These are phyloP conservation scores for Xestoiulus laeticollis DNA, from an alignment of 2,888 invertebrate genomes.

Conservation along the genomic window DNA sequence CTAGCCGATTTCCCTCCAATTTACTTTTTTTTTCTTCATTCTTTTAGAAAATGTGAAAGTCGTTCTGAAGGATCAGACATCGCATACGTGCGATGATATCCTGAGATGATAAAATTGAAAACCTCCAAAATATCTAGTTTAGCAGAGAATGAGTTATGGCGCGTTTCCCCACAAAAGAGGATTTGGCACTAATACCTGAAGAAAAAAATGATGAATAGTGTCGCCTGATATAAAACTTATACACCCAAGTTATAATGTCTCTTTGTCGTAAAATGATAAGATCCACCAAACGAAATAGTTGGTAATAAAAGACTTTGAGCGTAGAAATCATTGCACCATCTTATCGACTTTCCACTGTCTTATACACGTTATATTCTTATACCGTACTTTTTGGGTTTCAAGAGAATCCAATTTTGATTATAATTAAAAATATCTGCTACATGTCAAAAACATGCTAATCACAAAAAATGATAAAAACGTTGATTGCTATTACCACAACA, in stretches of 20 bases:
- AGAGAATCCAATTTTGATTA: too few relatives aligned
- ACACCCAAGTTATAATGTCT: not conserved
- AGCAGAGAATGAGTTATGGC: constrained; percentile 13
- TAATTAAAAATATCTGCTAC: too few relatives aligned
- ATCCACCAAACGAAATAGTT: not conserved
- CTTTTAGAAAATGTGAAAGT: not conserved
- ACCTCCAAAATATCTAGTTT: not conserved
- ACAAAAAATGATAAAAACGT: too few relatives aligned
- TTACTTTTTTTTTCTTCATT: not conserved
- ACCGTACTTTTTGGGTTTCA: too few relatives aligned
- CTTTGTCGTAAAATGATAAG: constrained; percentile 13
- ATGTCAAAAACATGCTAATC: too few relatives aligned
- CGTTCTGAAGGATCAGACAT: not conserved
- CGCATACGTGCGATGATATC: not conserved
- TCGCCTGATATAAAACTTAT: not conserved
- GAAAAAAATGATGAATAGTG: constrained; percentile 9
- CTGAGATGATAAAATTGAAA: constrained; percentile 20
- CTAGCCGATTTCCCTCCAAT: not conserved
- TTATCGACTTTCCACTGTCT: not conserved
- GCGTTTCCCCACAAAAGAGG: not conserved
- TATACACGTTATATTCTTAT: not conserved
- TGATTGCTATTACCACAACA: too few relatives aligned
- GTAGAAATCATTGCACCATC: not conserved
- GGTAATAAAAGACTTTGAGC: not conserved
- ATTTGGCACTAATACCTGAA: constrained; percentile 29